Base-by-base conservation (phyloP, 2,888 invertebrate species). In the Caenorhabditis sulstoni region DNA sequence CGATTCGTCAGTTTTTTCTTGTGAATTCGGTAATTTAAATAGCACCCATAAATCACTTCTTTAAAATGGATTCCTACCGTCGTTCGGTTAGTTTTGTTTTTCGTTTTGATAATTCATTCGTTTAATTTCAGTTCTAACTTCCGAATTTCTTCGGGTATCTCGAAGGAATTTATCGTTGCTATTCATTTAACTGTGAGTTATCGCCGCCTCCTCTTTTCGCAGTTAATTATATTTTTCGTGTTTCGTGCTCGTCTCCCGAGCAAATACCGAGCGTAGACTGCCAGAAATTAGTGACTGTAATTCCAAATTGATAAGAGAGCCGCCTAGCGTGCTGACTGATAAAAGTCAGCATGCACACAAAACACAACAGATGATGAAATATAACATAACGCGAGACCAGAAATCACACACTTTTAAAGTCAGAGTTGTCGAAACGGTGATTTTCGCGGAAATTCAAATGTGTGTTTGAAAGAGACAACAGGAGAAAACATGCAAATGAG, bases 321-420 rank as follows among this genome's bases (percentile, higher is more conserved):
- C 11, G 16, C 16, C 45, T 18, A 1, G 29, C 29, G n/a, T 23
- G 52, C 23, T 45, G 20, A 55, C 47, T 58, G 67, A 67, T 67
- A 58, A 29, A 14, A 23, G 52, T 29, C 22, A 50, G 3, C 22
- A 16, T 8, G 8, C 5, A 18, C 23, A n/a, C 22, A 52, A 12
- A 37, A 39, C 22, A 49, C 14, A 22, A 14, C 39, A 50, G 1
- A 67, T 67, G 58, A 67, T 50, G 67, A 67, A 67, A 67, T 37
- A 1, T 35, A 50, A 29, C 8, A 22, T 41, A 18, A 52, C n/a
- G 9, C 44, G 47, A 66, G 55, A 68, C 44, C 59, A 53, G 23
- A 68, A 68, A 68, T 45, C 68, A 68, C 59, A 58, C 29, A 67
- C 58, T 50, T 67, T 67, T 67, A 67, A 67, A 67, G 45, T 67